Base-by-base conservation (phyloP, 2,113 vertebrate genomes). In the Limnothrissa miodon region DNA sequence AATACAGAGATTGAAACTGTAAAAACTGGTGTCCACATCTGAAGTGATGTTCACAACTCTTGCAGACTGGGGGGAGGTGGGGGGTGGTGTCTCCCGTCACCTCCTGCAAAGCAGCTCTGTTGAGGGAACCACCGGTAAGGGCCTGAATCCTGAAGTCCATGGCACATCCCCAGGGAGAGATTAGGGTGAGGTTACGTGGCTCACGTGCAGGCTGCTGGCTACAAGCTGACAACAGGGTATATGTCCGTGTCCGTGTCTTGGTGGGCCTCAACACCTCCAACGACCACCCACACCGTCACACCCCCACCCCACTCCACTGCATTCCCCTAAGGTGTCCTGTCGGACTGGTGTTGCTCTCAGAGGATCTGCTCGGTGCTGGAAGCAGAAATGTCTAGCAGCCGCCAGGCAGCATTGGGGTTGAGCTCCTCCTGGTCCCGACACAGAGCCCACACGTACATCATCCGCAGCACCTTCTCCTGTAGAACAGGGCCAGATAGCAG, bases 391-490 rank as follows among this genome's bases (percentile, higher is more conserved):
- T 99, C 98, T 87, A 99, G 90, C 0, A 99, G 93, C 87, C 98
- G 96, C 98, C 98, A 99, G 39, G 98, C 98, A 0, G 95, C 94
- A 0, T 96, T 92, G 0, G 97, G 97, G 90, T 99, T 96, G 45
- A 98, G 95, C 81, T 99, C 97, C 0, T 97, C 96, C 91, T 98
- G 98, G 91, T 99, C 97, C 53, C 97, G 92, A 93, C 98, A 99
- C 17, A 99, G 95, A 0, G 97, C 98, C 98, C 98, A 99, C 78
- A 99, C 97, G 0, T 99, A 97, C 89, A 98, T 95, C 96, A 98
- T 98, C 82, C 96, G 86, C 74, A 98, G 90, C 2, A 99, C 98
- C 91, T 99, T 98, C 23, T 96, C 97, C 98, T 99, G 91, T n/a
- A 21, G 0, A 81, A 15, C 29, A 78, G 66, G 45, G 59, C 53